Conservation (phyloP, 1,140 invertebrate species). For the Rhagoletis zephyria region DNA sequence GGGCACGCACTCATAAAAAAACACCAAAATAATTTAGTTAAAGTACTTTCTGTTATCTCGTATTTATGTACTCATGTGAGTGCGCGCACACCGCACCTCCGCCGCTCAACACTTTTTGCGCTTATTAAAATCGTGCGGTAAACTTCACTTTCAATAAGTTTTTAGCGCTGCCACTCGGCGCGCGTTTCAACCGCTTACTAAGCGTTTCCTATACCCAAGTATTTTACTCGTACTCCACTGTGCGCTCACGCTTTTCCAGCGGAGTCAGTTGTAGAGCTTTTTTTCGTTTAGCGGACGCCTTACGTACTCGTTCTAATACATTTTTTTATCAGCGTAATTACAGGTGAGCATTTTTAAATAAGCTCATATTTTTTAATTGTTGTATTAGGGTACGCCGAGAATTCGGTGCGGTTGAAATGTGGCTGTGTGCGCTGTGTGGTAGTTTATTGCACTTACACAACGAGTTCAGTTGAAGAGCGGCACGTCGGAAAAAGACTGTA, state of each 20-base stretch:
- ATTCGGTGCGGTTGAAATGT: not conserved
- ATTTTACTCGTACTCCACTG: not conserved
- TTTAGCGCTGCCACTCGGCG: conserved; percentile 15
- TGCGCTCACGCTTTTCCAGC: conserved; percentile 37
- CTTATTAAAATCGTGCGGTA: not conserved
- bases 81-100: not conserved
- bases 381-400: too few species aligned
- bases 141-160: not conserved
- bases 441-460: not conserved
- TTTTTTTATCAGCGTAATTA: conserved; percentile 26
- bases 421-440: not conserved
- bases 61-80: not conserved
- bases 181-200: conserved; percentile 46
- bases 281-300: not conserved
- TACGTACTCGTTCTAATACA: not conserved
- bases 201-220: conserved; percentile 34
- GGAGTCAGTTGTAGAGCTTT: conserved; percentile 25
- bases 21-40: not conserved
- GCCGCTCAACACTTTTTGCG: not conserved
- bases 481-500: not conserved
- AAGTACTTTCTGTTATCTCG: not conserved
- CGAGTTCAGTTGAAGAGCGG: not conserved
- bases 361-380: too few species aligned
- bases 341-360: not conserved
- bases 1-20: not conserved